Evolutionary conservation across 2,797 vertebrate genomes (phyloP), one percentile per base, ranked within the genome.

Genomic region (Botia kubotai): DNA sequence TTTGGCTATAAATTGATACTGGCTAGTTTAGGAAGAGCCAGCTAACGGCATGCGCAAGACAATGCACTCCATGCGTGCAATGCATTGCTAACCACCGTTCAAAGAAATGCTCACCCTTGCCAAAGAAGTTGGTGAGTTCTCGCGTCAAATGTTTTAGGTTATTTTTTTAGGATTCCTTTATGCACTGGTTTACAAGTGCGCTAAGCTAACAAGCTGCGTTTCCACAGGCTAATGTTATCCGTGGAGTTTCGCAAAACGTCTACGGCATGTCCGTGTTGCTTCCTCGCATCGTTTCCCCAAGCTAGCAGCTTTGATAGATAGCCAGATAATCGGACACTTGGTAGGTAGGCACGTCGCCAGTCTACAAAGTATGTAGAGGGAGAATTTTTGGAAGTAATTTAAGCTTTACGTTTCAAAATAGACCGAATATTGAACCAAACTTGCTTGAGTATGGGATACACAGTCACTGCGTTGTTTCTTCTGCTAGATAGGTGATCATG

Each of bases 191-290:
- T 36, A 43, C 33, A n/a, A 43, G 26, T 65, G 46, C 13, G 55
- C 39, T 75, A 70, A 74, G 76, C 80, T 85, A 78, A 55, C 63
- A 66, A 60, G 62, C 68, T 29, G 72, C 21, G 67, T 81, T 82
- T 85, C 77, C 39, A 72, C 48, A 57, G 68, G 81, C 83, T 74
- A 83, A 65, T 48, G 79, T 82, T 74, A 62, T 75, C 62, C 33
- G 62, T 39, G 17, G 33, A n/a, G 63, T 16, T 14, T 33, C 39
- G 10, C 48, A 52, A 60, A 65, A 65, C 67, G 75, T 73, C 68
- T 26, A 72, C 67, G 69, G 63, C 69, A 73, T 68, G 43, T 11
- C 43, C 43, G 8, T 46, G 36, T 52, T 72, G 23, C 7, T 21
- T 19, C 55, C n/a, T 43, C 39, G 69, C 81, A 52, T 84, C 79